These are phyloP conservation scores for Tenthredo mesomela DNA, from an alignment of 2,888 invertebrate genomes.

Conservation along the genomic window DNA sequence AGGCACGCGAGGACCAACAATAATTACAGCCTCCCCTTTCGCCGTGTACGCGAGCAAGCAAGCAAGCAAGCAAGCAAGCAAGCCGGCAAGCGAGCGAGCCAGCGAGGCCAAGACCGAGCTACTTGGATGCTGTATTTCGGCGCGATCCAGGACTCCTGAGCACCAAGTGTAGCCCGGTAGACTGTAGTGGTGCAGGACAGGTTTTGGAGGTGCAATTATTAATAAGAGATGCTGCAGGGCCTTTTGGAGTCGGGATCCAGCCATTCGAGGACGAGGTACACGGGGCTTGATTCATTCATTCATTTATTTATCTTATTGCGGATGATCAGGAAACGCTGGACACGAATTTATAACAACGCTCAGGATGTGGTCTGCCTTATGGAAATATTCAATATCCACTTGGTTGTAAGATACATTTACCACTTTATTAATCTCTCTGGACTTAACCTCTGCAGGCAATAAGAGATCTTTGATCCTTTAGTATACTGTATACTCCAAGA, in stretches of 20 bases:
- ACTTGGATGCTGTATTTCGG: slow-evolving; percentile 40
- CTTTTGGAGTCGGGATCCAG: slow-evolving; percentile 31
- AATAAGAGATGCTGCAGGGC: slow-evolving; percentile 64
- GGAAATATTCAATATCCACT: neutral
- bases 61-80: neutral
- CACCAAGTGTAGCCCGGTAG: slow-evolving; percentile 48
- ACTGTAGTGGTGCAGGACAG: slow-evolving; percentile 62
- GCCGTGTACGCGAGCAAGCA: slow-evolving; percentile 19
- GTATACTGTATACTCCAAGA: neutral
- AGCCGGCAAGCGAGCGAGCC: neutral
- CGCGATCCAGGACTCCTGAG: slow-evolving; percentile 48
- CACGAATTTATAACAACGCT: neutral
- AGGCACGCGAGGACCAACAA: slow-evolving; percentile 50
- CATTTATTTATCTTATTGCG: slow-evolving; percentile 25
- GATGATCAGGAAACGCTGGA: neutral
- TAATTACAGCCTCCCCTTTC: slow-evolving; percentile 47
- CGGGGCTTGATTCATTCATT: slow-evolving; percentile 37
- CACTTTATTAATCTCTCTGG: neutral
- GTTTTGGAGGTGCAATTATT: slow-evolving; percentile 73
- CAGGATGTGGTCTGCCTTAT: neutral
- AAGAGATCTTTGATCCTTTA: neutral
- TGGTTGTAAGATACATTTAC: neutral
- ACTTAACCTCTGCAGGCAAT: neutral
- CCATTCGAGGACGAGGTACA: neutral
- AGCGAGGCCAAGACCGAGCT: neutral